Conservation (phyloP, 2,888 invertebrate species). For the Chelonus formosanus region DNA sequence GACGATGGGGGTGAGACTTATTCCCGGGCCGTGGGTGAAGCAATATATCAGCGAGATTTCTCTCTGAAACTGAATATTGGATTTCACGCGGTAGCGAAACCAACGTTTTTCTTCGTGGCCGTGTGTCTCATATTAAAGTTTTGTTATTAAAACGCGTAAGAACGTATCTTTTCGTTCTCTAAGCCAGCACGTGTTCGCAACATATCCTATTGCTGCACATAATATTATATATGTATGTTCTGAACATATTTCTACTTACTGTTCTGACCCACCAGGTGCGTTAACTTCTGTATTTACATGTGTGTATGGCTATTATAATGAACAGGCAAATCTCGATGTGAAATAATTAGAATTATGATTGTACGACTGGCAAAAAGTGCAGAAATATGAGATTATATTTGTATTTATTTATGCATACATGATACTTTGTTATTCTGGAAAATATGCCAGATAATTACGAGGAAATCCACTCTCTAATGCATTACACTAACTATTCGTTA, state of each 20-base stretch:
- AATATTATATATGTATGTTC: constrained; percentile 1
- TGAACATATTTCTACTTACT: constrained; percentile 8
- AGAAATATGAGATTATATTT: constrained; percentile 4
- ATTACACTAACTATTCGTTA: neutral
- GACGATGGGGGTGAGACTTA: constrained; percentile 27
- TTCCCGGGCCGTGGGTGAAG: constrained; percentile 27
- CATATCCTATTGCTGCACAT: constrained; percentile 9
- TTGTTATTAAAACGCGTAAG: constrained; percentile 32
- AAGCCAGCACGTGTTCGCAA: constrained; percentile 22
- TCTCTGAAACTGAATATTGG: constrained; percentile 36
- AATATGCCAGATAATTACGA: constrained; percentile 12
- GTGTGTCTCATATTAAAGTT: constrained; percentile 27
- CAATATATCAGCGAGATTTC: constrained; percentile 36
- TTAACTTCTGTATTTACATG: constrained; percentile 12
- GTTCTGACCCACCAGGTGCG: constrained; percentile 20
- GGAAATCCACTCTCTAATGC: constrained; percentile 2
- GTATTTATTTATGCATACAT: constrained; percentile 1
- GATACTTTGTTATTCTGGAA: constrained; percentile 8
- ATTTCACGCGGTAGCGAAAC: constrained; percentile 31
- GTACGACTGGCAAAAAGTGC: constrained; percentile 8
- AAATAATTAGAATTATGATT: constrained; percentile 33
- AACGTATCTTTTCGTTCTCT: constrained; percentile 18
- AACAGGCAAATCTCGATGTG: constrained; percentile 10
- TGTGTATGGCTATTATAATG: constrained; percentile 1
- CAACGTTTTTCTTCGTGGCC: constrained; percentile 20